Base-by-base conservation (phyloP, 1,140 invertebrate species). In the Zaprionus lachaisei region DNA sequence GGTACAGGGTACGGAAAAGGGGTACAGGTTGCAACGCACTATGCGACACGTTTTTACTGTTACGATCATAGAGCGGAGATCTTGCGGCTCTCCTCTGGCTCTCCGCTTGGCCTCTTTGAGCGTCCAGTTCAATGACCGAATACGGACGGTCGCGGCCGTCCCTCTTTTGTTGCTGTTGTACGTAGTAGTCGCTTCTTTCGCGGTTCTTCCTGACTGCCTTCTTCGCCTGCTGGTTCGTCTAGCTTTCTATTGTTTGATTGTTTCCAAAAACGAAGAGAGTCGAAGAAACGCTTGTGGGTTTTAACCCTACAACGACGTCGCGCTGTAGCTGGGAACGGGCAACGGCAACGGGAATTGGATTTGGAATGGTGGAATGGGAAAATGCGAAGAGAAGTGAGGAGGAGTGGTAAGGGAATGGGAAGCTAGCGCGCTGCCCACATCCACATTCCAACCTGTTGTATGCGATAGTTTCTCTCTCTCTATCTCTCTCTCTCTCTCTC, bases 211-310 rank as follows among this genome's bases (percentile, higher is more conserved):
- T 89, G 84, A 89, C 85, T 89, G 84, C 69, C 72, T 77, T 73
- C 64, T 80, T 82, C 64, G 78, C 75, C 75, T 78, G 72, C 65
- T 87, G 83, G 71, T 75, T 89, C 85, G 81, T 89, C 84, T 89
- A 90, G 85, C 84, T 89, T 89, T 89, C 84, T 89, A 90, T 89
- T 89, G 84, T 89, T 78, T 81, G 84, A 83, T 89, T 84, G 76
- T 85, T 90, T 83, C 85, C 84, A 89, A 89, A 86, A 86, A 82
- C 69, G 24, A 72, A 51, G 64, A 28, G 38, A 64, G 57, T 49
- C 20, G 58, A 74, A 74, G 61, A 83, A 72, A 76, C 72, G 84
- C 69, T 81, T 70, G 84, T 89, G 85, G 84, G 85, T 90, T 89
- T 89, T 90, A 84, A 90, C 84, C 84, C 84, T 81, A 90, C 56